phyloP scores from a whole-genome alignment of 2,888 invertebrate species.

The Taenaris catops region DNA sequence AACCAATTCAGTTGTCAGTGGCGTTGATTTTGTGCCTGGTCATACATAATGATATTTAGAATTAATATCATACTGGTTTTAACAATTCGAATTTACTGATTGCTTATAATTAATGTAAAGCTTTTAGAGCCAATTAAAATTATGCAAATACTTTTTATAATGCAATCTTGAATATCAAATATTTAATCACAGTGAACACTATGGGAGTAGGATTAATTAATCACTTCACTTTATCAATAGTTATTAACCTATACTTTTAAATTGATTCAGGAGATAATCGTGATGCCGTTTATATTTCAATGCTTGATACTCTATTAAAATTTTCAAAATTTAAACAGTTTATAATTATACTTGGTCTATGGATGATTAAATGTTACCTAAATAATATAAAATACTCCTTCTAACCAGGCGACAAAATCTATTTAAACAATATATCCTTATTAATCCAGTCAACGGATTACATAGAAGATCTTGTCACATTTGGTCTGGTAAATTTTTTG shows the following conservation, averaged over 20 bases:
- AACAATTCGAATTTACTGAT: conserved; percentile 15
- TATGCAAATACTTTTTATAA: conserved; percentile 19
- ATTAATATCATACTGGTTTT: conserved; percentile 11
- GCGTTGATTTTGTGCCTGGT: conserved; percentile 25
- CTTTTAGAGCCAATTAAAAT: conserved; percentile 22
- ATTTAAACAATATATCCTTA: conserved; percentile 53
- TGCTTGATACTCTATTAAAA: conserved; percentile 24
- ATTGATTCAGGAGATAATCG: conserved; percentile 22
- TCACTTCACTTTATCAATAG: conserved; percentile 18
- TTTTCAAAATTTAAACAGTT: conserved; percentile 27
- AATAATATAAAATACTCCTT: conserved; percentile 22
- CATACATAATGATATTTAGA: conserved; percentile 11
- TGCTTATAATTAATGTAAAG: conserved; percentile 18
- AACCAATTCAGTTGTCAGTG: conserved; percentile 17
- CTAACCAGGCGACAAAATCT: conserved; percentile 65
- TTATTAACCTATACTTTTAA: conserved; percentile 22
- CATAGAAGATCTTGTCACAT: conserved; percentile 32
- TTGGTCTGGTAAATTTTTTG: conserved; percentile 24
- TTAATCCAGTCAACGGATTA: conserved; percentile 27
- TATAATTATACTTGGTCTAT: conserved; percentile 25
- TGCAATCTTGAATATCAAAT: conserved; percentile 22
- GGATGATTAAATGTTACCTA: conserved; percentile 26
- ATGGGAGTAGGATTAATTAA: conserved; percentile 24
- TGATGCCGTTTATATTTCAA: conserved; percentile 22
- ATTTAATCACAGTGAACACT: conserved; percentile 26